These are phyloP conservation scores for Nothobranchius furzeri DNA, from an alignment of 2,113 vertebrate species.

Conservation along the genomic window DNA sequence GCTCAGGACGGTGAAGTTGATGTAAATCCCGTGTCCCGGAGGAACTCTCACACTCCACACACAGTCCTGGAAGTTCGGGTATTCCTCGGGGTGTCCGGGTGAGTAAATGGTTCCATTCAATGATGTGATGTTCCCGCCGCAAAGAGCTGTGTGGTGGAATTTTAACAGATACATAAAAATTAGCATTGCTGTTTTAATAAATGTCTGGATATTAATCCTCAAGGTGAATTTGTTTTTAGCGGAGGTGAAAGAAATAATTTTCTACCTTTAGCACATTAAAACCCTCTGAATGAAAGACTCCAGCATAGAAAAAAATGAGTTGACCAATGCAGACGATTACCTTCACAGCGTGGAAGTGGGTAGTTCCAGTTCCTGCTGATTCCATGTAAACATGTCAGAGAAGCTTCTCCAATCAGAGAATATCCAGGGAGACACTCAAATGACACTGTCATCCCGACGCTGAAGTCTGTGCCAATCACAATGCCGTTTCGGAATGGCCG, in stretches of 20 bases:
- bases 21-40: constrained; percentile 96
- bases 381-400: constrained; percentile 95
- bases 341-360: constrained; percentile 96
- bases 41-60: constrained; percentile 96
- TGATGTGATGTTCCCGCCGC: constrained; percentile 96
- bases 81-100: constrained; percentile 96
- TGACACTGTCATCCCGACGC: constrained; percentile 95
- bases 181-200: constrained; percentile 26
- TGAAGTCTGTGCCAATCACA: constrained; percentile 94
- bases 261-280: neutral
- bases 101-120: constrained; percentile 99
- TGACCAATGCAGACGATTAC: constrained; percentile 61
- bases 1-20: constrained; percentile 98
- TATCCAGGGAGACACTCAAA: constrained; percentile 97
- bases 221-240: too few species aligned
- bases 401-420: constrained; percentile 92
- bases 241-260: too few species aligned
- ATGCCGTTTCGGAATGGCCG: constrained; percentile 96
- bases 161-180: constrained; percentile 47
- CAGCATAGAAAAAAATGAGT: neutral
- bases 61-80: constrained; percentile 98
- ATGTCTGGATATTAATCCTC: constrained; percentile 13
- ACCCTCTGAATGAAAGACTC: neutral
- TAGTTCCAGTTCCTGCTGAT: constrained; percentile 98
- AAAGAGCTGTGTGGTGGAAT: constrained; percentile 83